Evolutionary conservation across 2,888 invertebrate genomes (phyloP), one percentile per base, ranked within the genome.

Genomic region (Drosophila nigritarsus): DNA sequence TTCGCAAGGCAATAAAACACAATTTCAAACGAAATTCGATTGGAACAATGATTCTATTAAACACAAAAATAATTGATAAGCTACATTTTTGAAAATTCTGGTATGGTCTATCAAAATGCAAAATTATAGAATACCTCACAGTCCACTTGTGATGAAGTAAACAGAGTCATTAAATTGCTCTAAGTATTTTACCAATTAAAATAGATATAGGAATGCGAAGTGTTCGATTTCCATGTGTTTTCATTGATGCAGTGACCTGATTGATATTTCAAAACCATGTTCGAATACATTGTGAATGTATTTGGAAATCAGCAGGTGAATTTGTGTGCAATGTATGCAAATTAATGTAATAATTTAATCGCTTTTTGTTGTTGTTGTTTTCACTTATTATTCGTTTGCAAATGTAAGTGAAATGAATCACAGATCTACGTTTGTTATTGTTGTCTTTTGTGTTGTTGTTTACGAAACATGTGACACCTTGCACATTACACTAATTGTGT

Each of bases 391-490:
- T 49, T 27, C 27, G n/a, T 8, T 18, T 36, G 11, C 6, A 6
- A 34, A 34, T 4, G 60, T 24, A 34, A 18, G 29, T 30, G 18
- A 40, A 51, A 65, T 82, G 68, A 80, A 65, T 75, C 83, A 79
- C 51, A 58, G 20, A 5, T 1, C 20, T 64, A 42, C n/a, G 6
- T 24, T 49, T 42, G 30, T 5, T 48, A 32, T 42, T 60, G 11
- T 27, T 50, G 29, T 53, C 36, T 51, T 64, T 50, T 54, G 49
- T 72, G 8, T n/a, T 53, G 72, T 63, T 65, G 64, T 62, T 51
- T 66, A 63, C 68, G 62, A 61, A 71, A 38, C 82, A 78, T 84
- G 85, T 89, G 85, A 89, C 88, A 87, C 85, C 76, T 62, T 75
- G 76, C 89, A 83, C 80, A 78, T 84, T 87, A 69, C 69, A 64